Percentiles rank a stretch among this genome's conserved stretches.
These are phyloP conservation scores for Latrodectus geometricus DNA, from an alignment of 1,140 invertebrate species.

Conservation along the genomic window DNA sequence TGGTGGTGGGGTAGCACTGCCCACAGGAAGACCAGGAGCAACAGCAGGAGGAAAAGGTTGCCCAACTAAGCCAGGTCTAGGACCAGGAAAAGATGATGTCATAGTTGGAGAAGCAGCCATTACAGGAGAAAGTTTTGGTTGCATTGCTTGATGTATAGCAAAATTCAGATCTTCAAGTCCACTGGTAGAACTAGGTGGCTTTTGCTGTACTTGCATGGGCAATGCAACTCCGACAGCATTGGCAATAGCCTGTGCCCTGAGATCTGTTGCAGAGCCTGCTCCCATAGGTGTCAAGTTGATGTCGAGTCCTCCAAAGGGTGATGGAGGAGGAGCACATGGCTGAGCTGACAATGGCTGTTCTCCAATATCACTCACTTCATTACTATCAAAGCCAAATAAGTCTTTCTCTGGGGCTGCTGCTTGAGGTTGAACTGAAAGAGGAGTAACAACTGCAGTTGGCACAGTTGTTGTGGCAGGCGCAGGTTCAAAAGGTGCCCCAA, in stretches of 20 bases:
- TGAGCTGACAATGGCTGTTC: constrained; percentile 27
- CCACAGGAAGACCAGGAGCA: constrained; percentile 6
- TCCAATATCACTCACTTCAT: constrained; percentile 30
- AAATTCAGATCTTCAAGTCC: constrained; percentile 80
- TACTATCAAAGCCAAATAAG: constrained; percentile 54
- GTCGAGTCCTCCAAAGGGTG: constrained; percentile 59
- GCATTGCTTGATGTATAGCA: constrained; percentile 75
- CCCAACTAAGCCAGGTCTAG: constrained; percentile 28
- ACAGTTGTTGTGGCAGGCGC: constrained; percentile 7
- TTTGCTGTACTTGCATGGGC: constrained; percentile 64
- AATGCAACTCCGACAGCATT: constrained; percentile 65
- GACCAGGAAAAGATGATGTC: constrained; percentile 6
- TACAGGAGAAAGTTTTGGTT: constrained; percentile 44
- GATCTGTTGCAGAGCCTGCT: constrained; percentile 27
- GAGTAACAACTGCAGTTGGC: constrained; percentile 50
- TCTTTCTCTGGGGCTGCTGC: constrained; percentile 21
- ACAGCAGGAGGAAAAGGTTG: constrained; percentile 26
- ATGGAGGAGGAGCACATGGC: constrained; percentile 55
- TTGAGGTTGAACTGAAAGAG: constrained; percentile 30
- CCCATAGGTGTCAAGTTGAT: constrained; percentile 27
- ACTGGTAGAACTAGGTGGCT: constrained; percentile 58
- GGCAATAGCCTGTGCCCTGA: constrained; percentile 57
- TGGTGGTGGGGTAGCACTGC: constrained; percentile 40
- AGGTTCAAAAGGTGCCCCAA: constrained; percentile 58
- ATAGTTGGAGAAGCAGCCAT: constrained; percentile 31